phyloP scores from a whole-genome alignment of 2,113 vertebrate species.

The Microcebus ravelobensis region DNA sequence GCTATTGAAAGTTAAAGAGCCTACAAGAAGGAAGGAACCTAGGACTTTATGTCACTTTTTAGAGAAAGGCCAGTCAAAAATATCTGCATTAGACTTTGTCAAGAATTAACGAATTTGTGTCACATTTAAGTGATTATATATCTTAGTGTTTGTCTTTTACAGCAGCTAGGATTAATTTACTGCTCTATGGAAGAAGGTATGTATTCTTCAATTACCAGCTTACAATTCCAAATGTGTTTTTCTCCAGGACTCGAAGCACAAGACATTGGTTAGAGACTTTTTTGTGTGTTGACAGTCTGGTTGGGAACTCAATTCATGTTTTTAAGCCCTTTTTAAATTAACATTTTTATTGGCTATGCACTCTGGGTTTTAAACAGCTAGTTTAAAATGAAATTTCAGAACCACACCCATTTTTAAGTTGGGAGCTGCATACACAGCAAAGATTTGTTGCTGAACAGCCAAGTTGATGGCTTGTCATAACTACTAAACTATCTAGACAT shows the following conservation, averaged over 20 bases:
- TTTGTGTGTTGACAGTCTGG: background rate
- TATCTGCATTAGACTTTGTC: background rate
- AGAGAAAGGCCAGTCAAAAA: background rate
- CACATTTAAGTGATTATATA: background rate
- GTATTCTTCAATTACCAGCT: background rate
- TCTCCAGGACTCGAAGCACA: background rate
- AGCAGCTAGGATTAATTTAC: background rate
- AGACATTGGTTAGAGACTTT: background rate
- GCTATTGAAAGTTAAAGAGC: background rate
- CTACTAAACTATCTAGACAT: constrained; percentile 28
- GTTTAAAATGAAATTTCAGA: constrained; percentile 11
- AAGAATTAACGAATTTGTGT: background rate
- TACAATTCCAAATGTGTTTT: background rate
- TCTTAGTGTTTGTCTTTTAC: background rate
- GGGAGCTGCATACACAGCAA: background rate
- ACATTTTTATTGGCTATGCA: background rate
- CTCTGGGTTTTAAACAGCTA: background rate
- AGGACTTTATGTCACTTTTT: background rate
- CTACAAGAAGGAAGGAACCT: background rate
- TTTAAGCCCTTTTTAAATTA: background rate
- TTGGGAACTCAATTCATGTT: background rate
- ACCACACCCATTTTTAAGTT: background rate
- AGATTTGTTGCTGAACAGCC: constrained; percentile 11
- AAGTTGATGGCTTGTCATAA: constrained; percentile 37
- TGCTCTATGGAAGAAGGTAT: background rate